A percentile compares a stretch with the other conserved stretches of the same genome.
Evolutionary conservation across 1,140 invertebrate species (phyloP).

Genomic region (Lepidotrigona ventralis): DNA sequence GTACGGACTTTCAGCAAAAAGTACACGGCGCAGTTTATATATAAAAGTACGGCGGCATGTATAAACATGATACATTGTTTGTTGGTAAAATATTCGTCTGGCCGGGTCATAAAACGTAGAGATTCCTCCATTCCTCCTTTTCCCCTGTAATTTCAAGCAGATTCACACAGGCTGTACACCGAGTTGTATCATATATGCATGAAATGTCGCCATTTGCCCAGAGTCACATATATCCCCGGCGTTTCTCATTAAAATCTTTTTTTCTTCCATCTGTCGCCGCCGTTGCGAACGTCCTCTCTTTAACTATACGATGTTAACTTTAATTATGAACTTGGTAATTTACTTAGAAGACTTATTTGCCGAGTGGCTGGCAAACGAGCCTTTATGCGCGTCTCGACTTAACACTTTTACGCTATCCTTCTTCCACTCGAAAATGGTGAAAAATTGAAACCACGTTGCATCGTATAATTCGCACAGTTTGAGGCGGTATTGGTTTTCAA

Average conservation of each 20-base stretch:
- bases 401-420: not conserved
- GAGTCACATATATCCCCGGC: not conserved
- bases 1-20: too few species aligned
- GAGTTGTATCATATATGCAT: not conserved
- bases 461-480: not conserved
- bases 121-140: not conserved
- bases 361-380: not conserved
- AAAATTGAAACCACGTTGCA: not conserved
- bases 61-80: not conserved
- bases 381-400: not conserved
- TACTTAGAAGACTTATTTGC: not conserved
- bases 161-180: not conserved
- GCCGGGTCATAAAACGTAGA: not conserved
- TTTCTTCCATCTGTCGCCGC: not conserved
- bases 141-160: not conserved
- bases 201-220: not conserved
- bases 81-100: slow-evolving; percentile 4
- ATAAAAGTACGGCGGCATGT: not conserved
- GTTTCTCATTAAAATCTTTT: not conserved
- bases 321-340: not conserved
- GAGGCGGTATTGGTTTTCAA: too few species aligned
- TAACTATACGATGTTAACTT: not conserved
- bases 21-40: not conserved
- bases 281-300: not conserved
- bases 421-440: not conserved